Conservation (phyloP, 1,140 invertebrate species). For the Neodiprion pinetum region DNA sequence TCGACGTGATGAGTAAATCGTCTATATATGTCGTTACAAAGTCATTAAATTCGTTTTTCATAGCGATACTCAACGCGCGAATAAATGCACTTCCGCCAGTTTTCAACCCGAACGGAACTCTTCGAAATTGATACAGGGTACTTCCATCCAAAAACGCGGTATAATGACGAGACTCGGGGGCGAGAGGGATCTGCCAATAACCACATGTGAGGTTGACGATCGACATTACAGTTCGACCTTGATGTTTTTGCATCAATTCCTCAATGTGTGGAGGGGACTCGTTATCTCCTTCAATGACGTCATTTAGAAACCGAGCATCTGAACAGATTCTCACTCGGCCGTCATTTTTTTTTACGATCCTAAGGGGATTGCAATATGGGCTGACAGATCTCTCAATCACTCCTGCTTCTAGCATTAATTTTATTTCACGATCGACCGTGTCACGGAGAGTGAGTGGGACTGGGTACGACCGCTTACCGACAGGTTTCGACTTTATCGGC, state of each 20-base stretch:
- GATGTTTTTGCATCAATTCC: slow-evolving; percentile 11
- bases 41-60: not conserved
- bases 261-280: slow-evolving; percentile 35
- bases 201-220: slow-evolving; percentile 29
- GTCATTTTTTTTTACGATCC: slow-evolving; percentile 34
- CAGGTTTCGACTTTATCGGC: slow-evolving; percentile 23
- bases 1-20: slow-evolving; percentile 30
- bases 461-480: slow-evolving; percentile 26
- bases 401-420: slow-evolving; percentile 28
- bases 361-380: slow-evolving; percentile 34
- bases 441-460: slow-evolving; percentile 20
- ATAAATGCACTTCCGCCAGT: slow-evolving; percentile 42
- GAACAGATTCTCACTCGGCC: slow-evolving; percentile 33
- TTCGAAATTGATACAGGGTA: slow-evolving; percentile 33
- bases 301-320: slow-evolving; percentile 37
- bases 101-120: slow-evolving; percentile 43
- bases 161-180: not conserved
- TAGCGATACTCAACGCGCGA: slow-evolving; percentile 18
- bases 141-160: slow-evolving; percentile 34
- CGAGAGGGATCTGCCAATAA: slow-evolving; percentile 35
- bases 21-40: slow-evolving; percentile 27
- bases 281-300: slow-evolving; percentile 32
- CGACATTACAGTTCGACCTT: slow-evolving; percentile 24
- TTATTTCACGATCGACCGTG: slow-evolving; percentile 22
- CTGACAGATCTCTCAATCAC: slow-evolving; percentile 32